Conservation (phyloP, 2,888 invertebrate species). For the Liodrosophila aerea region DNA sequence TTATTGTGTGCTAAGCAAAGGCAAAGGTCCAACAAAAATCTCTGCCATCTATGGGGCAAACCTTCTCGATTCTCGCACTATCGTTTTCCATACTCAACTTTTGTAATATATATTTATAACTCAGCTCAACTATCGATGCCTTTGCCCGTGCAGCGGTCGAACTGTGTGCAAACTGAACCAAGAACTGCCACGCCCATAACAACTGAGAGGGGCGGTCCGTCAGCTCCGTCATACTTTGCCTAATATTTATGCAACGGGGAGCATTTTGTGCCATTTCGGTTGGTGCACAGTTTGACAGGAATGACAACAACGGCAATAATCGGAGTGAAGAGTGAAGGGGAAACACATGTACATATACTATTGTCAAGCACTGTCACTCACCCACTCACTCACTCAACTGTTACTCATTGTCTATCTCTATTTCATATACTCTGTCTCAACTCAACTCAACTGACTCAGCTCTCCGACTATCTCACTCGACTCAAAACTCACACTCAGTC, state of each 20-base stretch:
- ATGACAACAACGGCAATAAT: slow-evolving; percentile 17
- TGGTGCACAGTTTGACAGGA: slow-evolving; percentile 46
- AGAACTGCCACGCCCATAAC: slow-evolving; percentile 48
- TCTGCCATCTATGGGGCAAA: background rate
- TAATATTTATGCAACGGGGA: slow-evolving; percentile 68
- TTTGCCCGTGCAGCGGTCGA: slow-evolving; percentile 12
- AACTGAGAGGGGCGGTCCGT: slow-evolving; percentile 29
- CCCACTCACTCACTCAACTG: slow-evolving; percentile 28
- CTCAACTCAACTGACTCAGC: slow-evolving; percentile 8
- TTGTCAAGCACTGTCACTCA: slow-evolving; percentile 39
- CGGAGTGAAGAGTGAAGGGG: background rate
- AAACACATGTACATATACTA: background rate
- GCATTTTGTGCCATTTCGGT: slow-evolving; percentile 62
- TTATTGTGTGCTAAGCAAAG: slow-evolving; percentile 2
- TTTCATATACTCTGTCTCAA: slow-evolving; percentile 8
- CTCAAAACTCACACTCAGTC: slow-evolving; percentile 60
- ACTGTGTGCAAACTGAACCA: slow-evolving; percentile 31
- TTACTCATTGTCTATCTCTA: slow-evolving; percentile 17
- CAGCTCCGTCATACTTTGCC: slow-evolving; percentile 47
- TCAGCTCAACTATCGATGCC: slow-evolving; percentile 33
- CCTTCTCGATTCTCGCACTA: slow-evolving; percentile 24
- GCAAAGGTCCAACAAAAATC: slow-evolving; percentile 24
- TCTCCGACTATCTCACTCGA: slow-evolving; percentile 3
- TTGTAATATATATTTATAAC: slow-evolving; percentile 79
- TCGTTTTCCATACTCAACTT: slow-evolving; percentile 50